Evolutionary conservation across 2,113 vertebrate species (phyloP).

Genomic region (Gymnogyps californianus): DNA sequence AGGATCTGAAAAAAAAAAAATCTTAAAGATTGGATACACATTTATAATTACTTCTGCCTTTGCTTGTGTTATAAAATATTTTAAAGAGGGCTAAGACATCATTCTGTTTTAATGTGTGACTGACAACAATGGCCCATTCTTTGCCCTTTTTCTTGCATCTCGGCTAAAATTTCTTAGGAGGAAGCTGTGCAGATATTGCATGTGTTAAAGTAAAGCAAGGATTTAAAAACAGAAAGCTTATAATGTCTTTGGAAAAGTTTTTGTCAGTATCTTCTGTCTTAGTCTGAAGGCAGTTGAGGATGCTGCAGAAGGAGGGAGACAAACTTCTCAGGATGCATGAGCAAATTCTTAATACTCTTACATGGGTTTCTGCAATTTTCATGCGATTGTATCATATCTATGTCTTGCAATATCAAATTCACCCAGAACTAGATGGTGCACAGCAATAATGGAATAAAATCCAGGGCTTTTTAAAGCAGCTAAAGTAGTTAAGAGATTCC

Average conservation of each 20-base stretch:
- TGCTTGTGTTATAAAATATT: neutral
- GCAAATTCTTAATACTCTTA: neutral
- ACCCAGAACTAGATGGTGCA: neutral
- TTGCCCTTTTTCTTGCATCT: neutral
- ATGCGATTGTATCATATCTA: rapidly evolving
- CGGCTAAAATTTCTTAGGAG: neutral
- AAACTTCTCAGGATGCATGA: neutral
- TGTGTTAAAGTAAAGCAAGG: neutral
- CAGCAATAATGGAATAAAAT: neutral
- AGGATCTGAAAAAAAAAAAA: neutral
- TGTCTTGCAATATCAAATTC: neutral
- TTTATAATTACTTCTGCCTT: neutral
- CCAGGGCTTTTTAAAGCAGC: neutral
- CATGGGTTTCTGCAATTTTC: neutral
- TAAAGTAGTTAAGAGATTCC: neutral
- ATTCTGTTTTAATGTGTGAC: neutral
- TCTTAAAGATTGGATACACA: neutral
- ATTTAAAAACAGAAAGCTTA: neutral
- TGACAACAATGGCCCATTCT: neutral
- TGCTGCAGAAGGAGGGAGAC: neutral
- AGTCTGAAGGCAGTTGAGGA: neutral
- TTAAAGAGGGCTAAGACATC: neutral
- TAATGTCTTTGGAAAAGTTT: neutral
- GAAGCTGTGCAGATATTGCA: neutral
- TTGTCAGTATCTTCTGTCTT: neutral